A percentile compares a stretch with the other conserved stretches of the same genome.
phyloP scores from a whole-genome alignment of 2,888 invertebrate genomes.

The Deroplatys truncata region DNA sequence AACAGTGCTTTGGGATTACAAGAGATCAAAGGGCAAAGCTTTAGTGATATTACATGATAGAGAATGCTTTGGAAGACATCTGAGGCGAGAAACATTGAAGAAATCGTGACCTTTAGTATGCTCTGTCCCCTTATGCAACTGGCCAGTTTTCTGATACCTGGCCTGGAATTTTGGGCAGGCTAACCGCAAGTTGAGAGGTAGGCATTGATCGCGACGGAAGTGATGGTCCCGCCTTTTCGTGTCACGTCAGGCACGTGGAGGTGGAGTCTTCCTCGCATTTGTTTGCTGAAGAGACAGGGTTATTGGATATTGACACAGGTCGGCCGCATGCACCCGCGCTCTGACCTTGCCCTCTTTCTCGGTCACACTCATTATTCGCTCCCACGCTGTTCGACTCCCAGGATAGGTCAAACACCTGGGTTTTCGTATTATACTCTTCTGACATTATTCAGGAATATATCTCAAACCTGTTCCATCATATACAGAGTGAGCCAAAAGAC shows the following conservation, averaged over 20 bases:
- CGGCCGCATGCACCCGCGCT: not conserved
- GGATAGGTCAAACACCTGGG: too few relatives aligned
- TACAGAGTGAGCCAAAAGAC: too few relatives aligned
- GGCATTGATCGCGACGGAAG: not conserved
- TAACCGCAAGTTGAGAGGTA: not conserved
- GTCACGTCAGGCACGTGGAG: not conserved
- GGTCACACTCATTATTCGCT: too few relatives aligned
- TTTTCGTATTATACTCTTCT: not conserved
- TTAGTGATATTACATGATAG: too few relatives aligned
- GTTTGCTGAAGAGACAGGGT: conserved; percentile 22
- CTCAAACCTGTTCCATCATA: too few relatives aligned
- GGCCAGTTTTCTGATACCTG: not conserved
- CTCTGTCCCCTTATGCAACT: too few relatives aligned
- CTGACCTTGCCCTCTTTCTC: not conserved
- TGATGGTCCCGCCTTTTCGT: not conserved
- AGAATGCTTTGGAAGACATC: too few relatives aligned
- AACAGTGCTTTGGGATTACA: too few relatives aligned
- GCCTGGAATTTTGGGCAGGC: not conserved
- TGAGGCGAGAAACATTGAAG: too few relatives aligned
- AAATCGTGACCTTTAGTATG: too few relatives aligned
- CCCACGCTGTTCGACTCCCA: not conserved
- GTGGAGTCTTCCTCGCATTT: not conserved
- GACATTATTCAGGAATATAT: too few relatives aligned
- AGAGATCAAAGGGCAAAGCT: too few relatives aligned
- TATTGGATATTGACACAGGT: not conserved